Evolutionary conservation across 2,888 invertebrate genomes (phyloP).

Genomic region (Antheraea assamensis): DNA sequence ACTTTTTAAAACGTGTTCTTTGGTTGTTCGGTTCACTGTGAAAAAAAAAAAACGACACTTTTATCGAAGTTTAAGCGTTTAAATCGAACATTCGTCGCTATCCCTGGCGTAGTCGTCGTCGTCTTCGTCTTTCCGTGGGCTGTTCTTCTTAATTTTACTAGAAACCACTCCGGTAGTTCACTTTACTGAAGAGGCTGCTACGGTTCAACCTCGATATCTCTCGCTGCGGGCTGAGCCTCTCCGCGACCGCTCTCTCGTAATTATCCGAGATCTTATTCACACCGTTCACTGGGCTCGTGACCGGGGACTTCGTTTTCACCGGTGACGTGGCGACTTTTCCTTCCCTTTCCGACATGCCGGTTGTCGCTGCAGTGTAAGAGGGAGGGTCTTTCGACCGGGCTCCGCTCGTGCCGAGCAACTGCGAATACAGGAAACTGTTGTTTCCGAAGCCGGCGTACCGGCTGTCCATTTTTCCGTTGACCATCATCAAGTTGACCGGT

Average conservation of each 20-base stretch:
- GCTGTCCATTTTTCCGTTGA: constrained; percentile 74
- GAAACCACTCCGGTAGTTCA: constrained; percentile 73
- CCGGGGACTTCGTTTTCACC: constrained; percentile 54
- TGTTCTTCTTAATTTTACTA: constrained; percentile 59
- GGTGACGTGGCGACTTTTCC: constrained; percentile 49
- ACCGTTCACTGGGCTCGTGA: constrained; percentile 69
- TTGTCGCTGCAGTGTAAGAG: constrained; percentile 67
- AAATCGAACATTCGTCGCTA: constrained; percentile 85
- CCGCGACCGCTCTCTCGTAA: constrained; percentile 74
- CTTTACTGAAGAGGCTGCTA: constrained; percentile 71
- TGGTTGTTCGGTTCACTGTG: constrained; percentile 59
- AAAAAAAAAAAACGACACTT: constrained; percentile 13
- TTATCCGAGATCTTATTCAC: constrained; percentile 78
- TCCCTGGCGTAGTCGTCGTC: constrained; percentile 81
- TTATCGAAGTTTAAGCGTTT: constrained; percentile 36
- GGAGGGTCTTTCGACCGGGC: constrained; percentile 70
- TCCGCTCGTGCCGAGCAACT: constrained; percentile 60
- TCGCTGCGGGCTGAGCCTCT: constrained; percentile 67
- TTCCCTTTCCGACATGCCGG: constrained; percentile 57
- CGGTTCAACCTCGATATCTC: constrained; percentile 64
- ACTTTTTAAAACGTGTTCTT: constrained; percentile 58
- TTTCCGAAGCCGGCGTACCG: constrained; percentile 69
- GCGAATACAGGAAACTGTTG: constrained; percentile 76
- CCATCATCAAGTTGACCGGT: constrained; percentile 76
- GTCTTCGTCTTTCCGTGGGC: constrained; percentile 62